phyloP scores from a whole-genome alignment of 2,888 invertebrate species.

The Oligia fasciuncula region DNA sequence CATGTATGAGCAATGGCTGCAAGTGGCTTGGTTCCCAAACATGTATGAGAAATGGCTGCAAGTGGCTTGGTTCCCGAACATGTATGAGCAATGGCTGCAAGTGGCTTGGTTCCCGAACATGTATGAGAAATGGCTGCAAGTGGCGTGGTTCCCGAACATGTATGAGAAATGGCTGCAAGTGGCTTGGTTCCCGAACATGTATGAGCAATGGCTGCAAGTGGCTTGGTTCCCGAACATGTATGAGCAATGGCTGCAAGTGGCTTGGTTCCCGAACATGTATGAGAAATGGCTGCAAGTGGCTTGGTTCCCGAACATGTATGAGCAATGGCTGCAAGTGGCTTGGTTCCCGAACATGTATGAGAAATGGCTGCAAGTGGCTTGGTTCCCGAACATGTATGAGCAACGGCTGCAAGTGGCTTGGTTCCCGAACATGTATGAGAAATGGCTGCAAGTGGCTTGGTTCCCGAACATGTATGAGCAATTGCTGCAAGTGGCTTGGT shows the following conservation, averaged over 20 bases:
- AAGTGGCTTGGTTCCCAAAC: constrained; percentile 14
- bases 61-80: constrained; percentile 32
- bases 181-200: constrained; percentile 11
- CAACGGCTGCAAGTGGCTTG: constrained; percentile 24
- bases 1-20: constrained; percentile 36
- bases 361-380: constrained; percentile 28
- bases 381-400: constrained; percentile 35
- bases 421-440: constrained; percentile 37
- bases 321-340: constrained; percentile 32
- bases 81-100: constrained; percentile 39
- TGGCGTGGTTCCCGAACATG: constrained; percentile 21
- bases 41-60: constrained; percentile 32
- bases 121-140: constrained; percentile 35
- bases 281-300: constrained; percentile 35
- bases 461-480: constrained; percentile 40
- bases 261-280: not conserved
- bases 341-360: constrained; percentile 31
- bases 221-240: constrained; percentile 20
- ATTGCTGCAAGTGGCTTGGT: constrained; percentile 18
- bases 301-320: constrained; percentile 22
- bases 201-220: constrained; percentile 32
- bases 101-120: constrained; percentile 21
- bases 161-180: constrained; percentile 35
- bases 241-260: constrained; percentile 21
- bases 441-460: constrained; percentile 19